phyloP scores from a whole-genome alignment of 2,888 invertebrate genomes.

The Plagodis dolabraria region DNA sequence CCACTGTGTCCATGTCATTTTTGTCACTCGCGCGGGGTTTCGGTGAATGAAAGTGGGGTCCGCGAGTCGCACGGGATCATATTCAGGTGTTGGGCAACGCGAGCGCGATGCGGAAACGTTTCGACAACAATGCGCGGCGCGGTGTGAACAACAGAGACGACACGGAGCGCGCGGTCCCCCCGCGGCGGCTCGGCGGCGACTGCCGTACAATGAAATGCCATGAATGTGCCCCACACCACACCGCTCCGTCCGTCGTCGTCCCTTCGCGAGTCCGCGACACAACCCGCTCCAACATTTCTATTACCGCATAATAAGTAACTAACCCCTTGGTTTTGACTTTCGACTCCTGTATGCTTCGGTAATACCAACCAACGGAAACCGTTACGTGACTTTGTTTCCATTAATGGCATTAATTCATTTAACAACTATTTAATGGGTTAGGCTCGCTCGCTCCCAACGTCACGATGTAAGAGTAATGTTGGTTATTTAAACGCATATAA shows the following conservation, averaged over 20 bases:
- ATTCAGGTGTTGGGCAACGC: constrained; percentile 63
- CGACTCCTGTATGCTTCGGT: not conserved
- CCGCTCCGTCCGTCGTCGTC: constrained; percentile 31
- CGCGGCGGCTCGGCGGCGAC: constrained; percentile 77
- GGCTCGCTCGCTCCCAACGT: constrained; percentile 34
- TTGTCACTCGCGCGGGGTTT: constrained; percentile 69
- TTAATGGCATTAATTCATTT: constrained; percentile 60
- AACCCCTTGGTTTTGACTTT: constrained; percentile 73
- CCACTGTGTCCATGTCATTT: constrained; percentile 82
- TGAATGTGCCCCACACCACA: constrained; percentile 65
- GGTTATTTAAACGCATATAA: constrained; percentile 35
- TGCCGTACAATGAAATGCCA: constrained; percentile 78
- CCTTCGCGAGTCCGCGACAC: constrained; percentile 55
- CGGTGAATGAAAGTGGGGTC: constrained; percentile 63
- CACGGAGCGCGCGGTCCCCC: constrained; percentile 68
- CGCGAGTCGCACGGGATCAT: constrained; percentile 65
- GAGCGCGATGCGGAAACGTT: constrained; percentile 60
- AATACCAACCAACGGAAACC: constrained; percentile 70
- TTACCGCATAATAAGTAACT: constrained; percentile 74
- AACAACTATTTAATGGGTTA: constrained; percentile 37
- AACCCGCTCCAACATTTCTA: constrained; percentile 48
- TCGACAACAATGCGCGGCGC: constrained; percentile 62
- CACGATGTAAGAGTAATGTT: constrained; percentile 30
- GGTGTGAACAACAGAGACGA: constrained; percentile 58
- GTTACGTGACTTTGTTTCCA: constrained; percentile 73